Evolutionary conservation across 1,140 invertebrate genomes (phyloP).

Genomic region (Oreohelix idahoensis): DNA sequence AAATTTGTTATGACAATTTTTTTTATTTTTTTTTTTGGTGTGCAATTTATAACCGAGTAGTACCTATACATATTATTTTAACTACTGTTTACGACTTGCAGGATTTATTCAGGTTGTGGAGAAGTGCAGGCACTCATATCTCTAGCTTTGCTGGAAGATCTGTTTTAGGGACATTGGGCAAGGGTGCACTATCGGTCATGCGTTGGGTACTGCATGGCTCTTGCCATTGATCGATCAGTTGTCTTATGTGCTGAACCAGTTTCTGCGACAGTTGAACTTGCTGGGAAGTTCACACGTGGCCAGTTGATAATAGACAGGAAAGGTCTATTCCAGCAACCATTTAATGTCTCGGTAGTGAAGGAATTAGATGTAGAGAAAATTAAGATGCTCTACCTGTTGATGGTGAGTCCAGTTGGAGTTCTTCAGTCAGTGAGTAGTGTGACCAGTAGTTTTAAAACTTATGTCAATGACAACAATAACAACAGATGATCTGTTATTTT

Average conservation of each 20-base stretch:
- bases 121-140: slow-evolving; percentile 13
- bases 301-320: slow-evolving; percentile 65
- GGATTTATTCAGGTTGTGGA: slow-evolving; percentile 47
- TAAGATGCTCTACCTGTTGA: slow-evolving; percentile 24
- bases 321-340: slow-evolving; percentile 35
- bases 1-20: too few species aligned
- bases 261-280: slow-evolving; percentile 57
- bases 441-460: not conserved
- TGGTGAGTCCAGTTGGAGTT: slow-evolving; percentile 24
- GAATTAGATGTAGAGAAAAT: slow-evolving; percentile 50
- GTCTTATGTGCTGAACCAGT: slow-evolving; percentile 45
- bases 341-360: slow-evolving; percentile 54
- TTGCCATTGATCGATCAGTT: slow-evolving; percentile 43
- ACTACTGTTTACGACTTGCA: too few species aligned
- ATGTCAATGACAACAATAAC: not conserved
- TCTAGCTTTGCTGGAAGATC: slow-evolving; percentile 40
- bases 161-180: slow-evolving; percentile 6
- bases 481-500: not conserved
- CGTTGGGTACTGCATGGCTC: slow-evolving; percentile 55
- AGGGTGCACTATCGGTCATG: slow-evolving; percentile 43
- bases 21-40: too few species aligned
- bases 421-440: not conserved
- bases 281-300: slow-evolving; percentile 56
- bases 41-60: too few species aligned
- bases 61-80: too few species aligned